Evolutionary conservation across 2,888 invertebrate species (phyloP).

Genomic region (Pristionchus entomophagus): DNA sequence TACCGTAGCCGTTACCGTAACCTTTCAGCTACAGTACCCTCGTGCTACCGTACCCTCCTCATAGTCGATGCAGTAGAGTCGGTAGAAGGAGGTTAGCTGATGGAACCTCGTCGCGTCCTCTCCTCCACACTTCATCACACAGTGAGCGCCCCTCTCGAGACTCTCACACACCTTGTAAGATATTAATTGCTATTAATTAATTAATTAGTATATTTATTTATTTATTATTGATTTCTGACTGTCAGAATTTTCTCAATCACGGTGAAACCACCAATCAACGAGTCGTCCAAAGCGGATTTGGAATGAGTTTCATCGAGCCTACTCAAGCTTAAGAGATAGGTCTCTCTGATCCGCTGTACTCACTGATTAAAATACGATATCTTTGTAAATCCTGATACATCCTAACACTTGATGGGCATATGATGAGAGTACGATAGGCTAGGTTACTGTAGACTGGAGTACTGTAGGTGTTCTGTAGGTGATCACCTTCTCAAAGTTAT

Average conservation of each 20-base stretch:
- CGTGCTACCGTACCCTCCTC: constrained; percentile 56
- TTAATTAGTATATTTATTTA: background rate
- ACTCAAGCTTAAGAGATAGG: too few relatives aligned
- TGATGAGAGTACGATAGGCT: too few relatives aligned
- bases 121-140: constrained; percentile 54
- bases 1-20: background rate
- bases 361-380: too few relatives aligned
- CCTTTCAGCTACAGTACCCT: background rate
- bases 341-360: too few relatives aligned
- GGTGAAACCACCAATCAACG: too few relatives aligned
- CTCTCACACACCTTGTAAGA: constrained; percentile 58
- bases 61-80: constrained; percentile 63
- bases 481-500: constrained; percentile 68
- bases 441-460: background rate
- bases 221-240: too few relatives aligned
- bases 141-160: constrained; percentile 59
- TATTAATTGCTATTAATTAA: background rate
- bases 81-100: constrained; percentile 65
- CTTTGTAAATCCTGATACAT: too few relatives aligned
- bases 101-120: constrained; percentile 59
- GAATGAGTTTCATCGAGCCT: too few relatives aligned
- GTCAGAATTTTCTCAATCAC: too few relatives aligned
- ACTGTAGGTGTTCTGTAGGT: background rate
- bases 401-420: too few relatives aligned
- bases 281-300: too few relatives aligned